phyloP scores from a whole-genome alignment of 2,888 invertebrate genomes.

The Diachrysia chrysitis region DNA sequence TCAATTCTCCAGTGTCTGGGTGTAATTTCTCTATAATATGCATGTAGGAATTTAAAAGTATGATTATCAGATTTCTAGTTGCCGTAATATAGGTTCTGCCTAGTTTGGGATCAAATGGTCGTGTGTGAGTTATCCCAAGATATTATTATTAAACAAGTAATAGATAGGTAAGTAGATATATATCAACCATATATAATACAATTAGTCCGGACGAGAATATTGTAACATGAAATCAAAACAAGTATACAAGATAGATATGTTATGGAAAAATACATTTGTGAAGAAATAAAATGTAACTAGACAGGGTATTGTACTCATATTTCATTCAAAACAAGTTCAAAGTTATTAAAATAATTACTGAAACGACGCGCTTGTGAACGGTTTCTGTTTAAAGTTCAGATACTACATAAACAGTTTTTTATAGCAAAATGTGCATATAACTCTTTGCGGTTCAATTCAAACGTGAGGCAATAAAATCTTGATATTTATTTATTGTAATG shows the following conservation, averaged over 20 bases:
- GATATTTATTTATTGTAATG: constrained; percentile 42
- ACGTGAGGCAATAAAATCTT: constrained; percentile 39
- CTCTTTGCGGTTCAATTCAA: constrained; percentile 31
- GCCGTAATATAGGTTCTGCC: too few species aligned
- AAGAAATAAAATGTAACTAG: constrained; percentile 7
- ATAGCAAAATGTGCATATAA: constrained; percentile 31
- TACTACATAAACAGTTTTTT: constrained; percentile 19
- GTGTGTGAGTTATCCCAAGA: too few species aligned
- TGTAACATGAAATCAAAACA: neutral
- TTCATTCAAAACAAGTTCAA: constrained; percentile 32
- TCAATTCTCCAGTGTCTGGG: too few species aligned
- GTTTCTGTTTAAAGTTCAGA: constrained; percentile 21
- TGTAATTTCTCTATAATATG: too few species aligned
- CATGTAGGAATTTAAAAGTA: too few species aligned
- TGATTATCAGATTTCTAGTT: too few species aligned
- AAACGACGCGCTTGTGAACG: constrained; percentile 24
- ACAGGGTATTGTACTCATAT: constrained; percentile 33
- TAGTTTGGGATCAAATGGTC: too few species aligned
- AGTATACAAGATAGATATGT: neutral
- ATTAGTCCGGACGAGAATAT: neutral
- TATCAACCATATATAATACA: neutral
- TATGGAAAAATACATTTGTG: neutral
- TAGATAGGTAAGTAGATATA: neutral
- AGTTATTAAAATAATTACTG: constrained; percentile 44
- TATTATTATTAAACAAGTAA: too few species aligned